Evolutionary conservation across 2,113 vertebrate genomes (phyloP), one percentile per base, ranked within the genome.

Genomic region (Tinamus guttatus): DNA sequence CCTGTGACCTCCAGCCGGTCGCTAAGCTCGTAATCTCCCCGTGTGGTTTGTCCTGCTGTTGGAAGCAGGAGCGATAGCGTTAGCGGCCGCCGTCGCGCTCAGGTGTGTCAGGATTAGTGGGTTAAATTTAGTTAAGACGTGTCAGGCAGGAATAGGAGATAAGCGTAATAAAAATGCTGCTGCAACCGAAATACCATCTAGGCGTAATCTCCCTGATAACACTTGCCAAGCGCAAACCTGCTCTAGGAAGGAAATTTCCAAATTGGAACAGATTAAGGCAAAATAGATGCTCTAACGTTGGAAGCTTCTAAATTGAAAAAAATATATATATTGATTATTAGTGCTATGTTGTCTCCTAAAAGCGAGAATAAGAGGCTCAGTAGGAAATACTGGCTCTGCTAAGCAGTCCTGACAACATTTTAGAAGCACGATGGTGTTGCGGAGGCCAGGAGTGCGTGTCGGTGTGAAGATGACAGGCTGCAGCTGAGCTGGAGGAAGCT

Each of bases 91-190:
- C 60, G 74, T 63, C 51, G 70, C 34, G 75, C 90, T 94, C 93
- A 97, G 95, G 94, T 96, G 93, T 93, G 95, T 58, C 78, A n/a
- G 90, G 95, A 96, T 96, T 97, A 96, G 93, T 9, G 67, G 84
- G 95, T 95, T 97, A 97, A 96, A 94, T 96, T 96, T 94, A 96
- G 94, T 94, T 95, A 95, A 86, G 93, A 87, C 81, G 5, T 41
- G 62, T 84, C 93, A 86, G 74, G 81, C 69, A 90, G 74, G 78
- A 62, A 83, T 62, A 89, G 85, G 82, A 86, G 69, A 69, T 87
- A 85, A 94, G 81, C 45, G 58, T 38, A 60, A 81, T 80, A 79
- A 90, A 95, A 93, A 49, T 5, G 77, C 77, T 90, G 77, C 80
- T 65, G 19, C 90, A 88, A 84, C 73, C 71, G 43, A 88, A 91